Conservation (phyloP, 2,888 invertebrate genomes). For the Cosmopolites sordidus region DNA sequence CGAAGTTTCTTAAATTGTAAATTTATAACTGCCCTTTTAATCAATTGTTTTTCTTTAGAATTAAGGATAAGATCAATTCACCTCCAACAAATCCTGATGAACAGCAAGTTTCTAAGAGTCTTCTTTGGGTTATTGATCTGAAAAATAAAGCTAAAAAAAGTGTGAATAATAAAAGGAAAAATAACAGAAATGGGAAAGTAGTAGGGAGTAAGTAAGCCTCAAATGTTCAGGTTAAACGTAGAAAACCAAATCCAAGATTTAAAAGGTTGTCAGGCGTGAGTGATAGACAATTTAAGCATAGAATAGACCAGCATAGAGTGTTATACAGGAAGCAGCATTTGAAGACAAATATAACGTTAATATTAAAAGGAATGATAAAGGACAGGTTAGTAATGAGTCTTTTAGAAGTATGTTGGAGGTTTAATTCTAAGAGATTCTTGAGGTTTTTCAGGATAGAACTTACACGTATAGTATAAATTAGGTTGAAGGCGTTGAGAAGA, state of each 20-base stretch:
- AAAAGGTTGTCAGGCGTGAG: slow-evolving; percentile 60
- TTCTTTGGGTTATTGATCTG: slow-evolving; percentile 61
- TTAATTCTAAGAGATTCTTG: no score
- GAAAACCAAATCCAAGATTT: slow-evolving; percentile 53
- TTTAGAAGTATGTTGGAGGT: no score
- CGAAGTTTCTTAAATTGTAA: no score
- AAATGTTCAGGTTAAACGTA: neutral
- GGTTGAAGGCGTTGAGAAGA: slow-evolving; percentile 50
- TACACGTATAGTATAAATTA: slow-evolving; percentile 21
- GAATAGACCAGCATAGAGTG: slow-evolving; percentile 61
- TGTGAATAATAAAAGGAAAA: slow-evolving; percentile 34
- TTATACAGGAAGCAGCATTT: slow-evolving; percentile 58
- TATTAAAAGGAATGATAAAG: slow-evolving; percentile 55
- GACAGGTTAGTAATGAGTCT: slow-evolving; percentile 38
- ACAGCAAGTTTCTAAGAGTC: slow-evolving; percentile 69
- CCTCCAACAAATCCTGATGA: slow-evolving; percentile 67
- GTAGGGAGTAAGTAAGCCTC: neutral
- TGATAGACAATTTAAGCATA: slow-evolving; percentile 57
- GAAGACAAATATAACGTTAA: slow-evolving; percentile 60
- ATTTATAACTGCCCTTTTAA: no score
- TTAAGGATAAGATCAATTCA: slow-evolving; percentile 69
- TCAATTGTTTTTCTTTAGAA: no score
- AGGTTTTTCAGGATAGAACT: slow-evolving; percentile 2
- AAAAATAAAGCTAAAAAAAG: slow-evolving; percentile 49
- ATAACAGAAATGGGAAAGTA: slow-evolving; percentile 28